Conservation (phyloP, 2,113 vertebrate species). For the Odontesthes bonariensis region DNA sequence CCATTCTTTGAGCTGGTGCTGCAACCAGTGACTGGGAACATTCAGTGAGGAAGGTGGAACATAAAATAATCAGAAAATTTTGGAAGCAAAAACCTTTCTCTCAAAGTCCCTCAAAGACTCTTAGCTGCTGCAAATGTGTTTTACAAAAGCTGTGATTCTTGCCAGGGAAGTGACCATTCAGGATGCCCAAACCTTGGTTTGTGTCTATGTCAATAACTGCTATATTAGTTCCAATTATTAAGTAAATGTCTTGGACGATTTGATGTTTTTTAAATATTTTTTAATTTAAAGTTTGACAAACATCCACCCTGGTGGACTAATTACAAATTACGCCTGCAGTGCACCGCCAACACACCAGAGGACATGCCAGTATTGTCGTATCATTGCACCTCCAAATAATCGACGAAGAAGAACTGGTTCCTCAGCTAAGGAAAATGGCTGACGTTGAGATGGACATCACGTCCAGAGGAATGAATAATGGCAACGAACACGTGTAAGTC, state of each 20-base stretch:
- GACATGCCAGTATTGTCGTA: neutral
- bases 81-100: no score
- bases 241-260: neutral
- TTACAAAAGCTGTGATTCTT: no score
- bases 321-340: neutral
- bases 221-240: no score
- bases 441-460: constrained; percentile 80
- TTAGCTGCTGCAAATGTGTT: no score
- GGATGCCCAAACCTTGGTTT: no score
- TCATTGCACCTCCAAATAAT: neutral
- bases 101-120: no score
- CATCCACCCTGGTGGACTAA: constrained; percentile 52
- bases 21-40: no score
- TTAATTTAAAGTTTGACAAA: neutral
- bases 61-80: no score
- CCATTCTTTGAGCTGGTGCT: no score
- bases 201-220: no score
- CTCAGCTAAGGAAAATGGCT: constrained; percentile 78
- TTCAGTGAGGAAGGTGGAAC: no score
- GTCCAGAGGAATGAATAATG: constrained; percentile 82
- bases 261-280: neutral
- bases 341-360: constrained; percentile 35
- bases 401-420: constrained; percentile 47
- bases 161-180: no score
- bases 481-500: constrained; percentile 81